These are phyloP conservation scores for Eulemur coronatus DNA, from an alignment of 2,797 vertebrate species.

Conservation along the genomic window DNA sequence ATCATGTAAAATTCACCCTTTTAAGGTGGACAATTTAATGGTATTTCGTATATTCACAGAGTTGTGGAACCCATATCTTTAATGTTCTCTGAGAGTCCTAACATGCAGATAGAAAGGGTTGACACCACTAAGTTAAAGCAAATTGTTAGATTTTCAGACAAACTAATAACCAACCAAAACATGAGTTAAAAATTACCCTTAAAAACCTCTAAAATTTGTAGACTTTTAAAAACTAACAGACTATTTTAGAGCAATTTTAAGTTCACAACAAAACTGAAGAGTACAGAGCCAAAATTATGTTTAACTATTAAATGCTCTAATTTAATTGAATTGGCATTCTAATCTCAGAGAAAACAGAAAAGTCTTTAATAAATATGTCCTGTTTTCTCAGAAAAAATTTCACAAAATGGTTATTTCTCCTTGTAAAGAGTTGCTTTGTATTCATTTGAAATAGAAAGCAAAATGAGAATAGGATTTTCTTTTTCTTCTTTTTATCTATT, in stretches of 20 bases:
- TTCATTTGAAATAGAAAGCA: slow-evolving; percentile 24
- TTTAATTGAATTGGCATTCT: neutral
- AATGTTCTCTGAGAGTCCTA: neutral
- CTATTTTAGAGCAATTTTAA: neutral
- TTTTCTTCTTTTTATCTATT: neutral
- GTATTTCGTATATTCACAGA: neutral
- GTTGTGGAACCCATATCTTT: neutral
- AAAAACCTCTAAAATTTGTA: neutral
- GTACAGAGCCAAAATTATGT: neutral
- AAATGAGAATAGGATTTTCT: neutral
- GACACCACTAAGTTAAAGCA: neutral
- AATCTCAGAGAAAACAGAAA: neutral
- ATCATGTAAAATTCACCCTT: neutral
- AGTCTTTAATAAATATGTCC: neutral
- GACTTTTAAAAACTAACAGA: neutral
- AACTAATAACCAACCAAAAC: neutral
- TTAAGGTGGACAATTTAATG: neutral
- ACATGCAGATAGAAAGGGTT: neutral
- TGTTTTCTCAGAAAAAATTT: neutral
- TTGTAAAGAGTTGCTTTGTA: slow-evolving; percentile 9
- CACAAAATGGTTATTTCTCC: neutral
- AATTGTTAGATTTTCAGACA: neutral
- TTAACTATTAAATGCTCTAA: neutral
- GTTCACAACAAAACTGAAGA: neutral
- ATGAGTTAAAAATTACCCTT: neutral